Base-by-base conservation (phyloP, 37 sponge, comb jelly and placozoan genomes). In the Petrosia ficiformis region DNA sequence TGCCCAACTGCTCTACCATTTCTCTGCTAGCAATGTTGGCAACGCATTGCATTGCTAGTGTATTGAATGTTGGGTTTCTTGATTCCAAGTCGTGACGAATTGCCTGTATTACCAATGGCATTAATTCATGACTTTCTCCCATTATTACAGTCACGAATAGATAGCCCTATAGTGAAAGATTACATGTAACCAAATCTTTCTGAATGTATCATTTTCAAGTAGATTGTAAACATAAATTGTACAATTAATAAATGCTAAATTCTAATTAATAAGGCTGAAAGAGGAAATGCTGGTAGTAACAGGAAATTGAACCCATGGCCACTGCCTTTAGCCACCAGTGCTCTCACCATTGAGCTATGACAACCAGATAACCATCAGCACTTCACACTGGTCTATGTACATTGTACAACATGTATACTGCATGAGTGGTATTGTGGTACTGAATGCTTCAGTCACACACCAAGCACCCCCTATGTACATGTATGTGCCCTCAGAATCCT, bases 81-180 rank as follows among this genome's bases (percentile, higher is more conserved):
- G 89, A 87, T 63, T 83, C 80, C 30, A 97, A 80, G 64, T 97
- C 97, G 14, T 90, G 80, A 16, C 87, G 71, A 57, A 97, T 97
- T 8, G 92, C 73, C 67, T 93, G 94, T 79, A 93, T 84, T 52
- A 97, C 89, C 16, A 93, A 82, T n/a, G 85, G 92, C 71, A 77
- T 77, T 64, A 97, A 74, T n/a, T 97, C 97, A 48, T 87, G 83
- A 30, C 52, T 56, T 32, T 80, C 84, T 21, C 84, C 81, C 25
- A 93, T 84, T 63, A 97, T 57, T 39, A 97, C 97, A 25, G 92
- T 85, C 25, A 97, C 91, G 81, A 97, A 97, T 38, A 97, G 82
- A 60, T 97, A 97, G 57, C 97, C 97, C 96, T 95, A 11, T 68
- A 44, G 54, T 19, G 54, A 14, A 57, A 37, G 41, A 38, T 26